Base-by-base conservation (phyloP, 2,113 vertebrate species). In the Greenwoodochromis staneri region DNA sequence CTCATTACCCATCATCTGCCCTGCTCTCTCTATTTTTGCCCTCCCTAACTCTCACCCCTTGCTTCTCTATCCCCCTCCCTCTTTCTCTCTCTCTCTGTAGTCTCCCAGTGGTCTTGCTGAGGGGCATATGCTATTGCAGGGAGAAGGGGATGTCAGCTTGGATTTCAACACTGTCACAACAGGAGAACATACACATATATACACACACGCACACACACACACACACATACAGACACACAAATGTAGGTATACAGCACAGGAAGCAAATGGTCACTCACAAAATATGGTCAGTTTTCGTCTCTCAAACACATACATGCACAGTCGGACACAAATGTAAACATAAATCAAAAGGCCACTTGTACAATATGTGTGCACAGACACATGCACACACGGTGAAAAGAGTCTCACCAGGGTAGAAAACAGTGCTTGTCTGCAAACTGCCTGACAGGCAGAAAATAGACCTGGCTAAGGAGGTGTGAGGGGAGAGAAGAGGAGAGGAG, bases 61-160 rank as follows among this genome's bases (percentile, higher is more conserved):
- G 85, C 45, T 24, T 54, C 85, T 83, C 82, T 13, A 10, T 36
- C 84, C 45, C 84, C 27, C 82, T 82, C 89, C 40, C 86, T 84
- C 82, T 81, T 53, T 82, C 91, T 85, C 86, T 86, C 88, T 85
- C 92, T 88, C 92, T 92, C 21, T 21, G 81, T 85, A 91, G 91
- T 69, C 87, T 95, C 94, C 91, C 94, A 95, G 94, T 94, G 93
- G 95, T 95, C 95, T 96, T 93, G 94, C 94, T 96, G 95, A 94
- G 95, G 94, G 94, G 94, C 95, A 96, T 95, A 95, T 96, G 95
- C 94, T 96, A 91, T 92, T 93, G 94, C 92, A 91, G 88, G 90
- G 94, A 95, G 94, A 91, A 92, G 88, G 92, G 93, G 94, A 91
- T 94, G 95, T 95, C 95, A 95, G 94, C 94, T 94, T 94, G 94